phyloP scores from a whole-genome alignment of 1,140 invertebrate species.

The Colletes gigas region DNA sequence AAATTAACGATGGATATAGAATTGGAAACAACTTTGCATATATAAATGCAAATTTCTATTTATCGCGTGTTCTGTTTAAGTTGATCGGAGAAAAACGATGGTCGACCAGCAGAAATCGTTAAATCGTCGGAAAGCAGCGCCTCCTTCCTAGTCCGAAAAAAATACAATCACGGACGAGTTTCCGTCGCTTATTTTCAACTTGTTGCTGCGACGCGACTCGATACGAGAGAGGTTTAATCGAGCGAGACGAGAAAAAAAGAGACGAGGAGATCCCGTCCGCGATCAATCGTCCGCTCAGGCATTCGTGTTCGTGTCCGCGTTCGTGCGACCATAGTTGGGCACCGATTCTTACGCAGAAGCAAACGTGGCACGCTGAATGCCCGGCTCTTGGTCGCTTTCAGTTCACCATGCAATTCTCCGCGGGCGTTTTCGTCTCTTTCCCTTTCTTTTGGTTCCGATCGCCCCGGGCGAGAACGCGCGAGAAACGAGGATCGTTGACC shows the following conservation, averaged over 20 bases:
- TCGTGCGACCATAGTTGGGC: conserved; percentile 20
- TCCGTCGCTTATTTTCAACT: not conserved
- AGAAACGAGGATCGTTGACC: conserved; percentile 16
- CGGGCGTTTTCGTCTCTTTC: conserved; percentile 2
- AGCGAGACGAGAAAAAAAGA: not conserved
- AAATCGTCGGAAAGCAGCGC: no score
- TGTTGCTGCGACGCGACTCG: conserved; percentile 7
- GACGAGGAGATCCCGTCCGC: not conserved
- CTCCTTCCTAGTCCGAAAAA: no score
- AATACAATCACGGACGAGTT: no score
- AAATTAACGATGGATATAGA: not conserved
- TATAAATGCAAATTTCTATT: no score
- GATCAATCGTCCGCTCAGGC: conserved; percentile 14
- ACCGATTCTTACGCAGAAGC: conserved; percentile 39
- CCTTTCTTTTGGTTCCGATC: not conserved
- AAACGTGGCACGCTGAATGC: conserved; percentile 21
- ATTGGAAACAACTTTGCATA: not conserved
- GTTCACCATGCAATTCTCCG: conserved; percentile 30
- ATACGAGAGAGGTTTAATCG: conserved; percentile 19
- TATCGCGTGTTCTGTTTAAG: no score
- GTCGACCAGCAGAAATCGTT: no score
- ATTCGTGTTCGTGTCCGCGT: not conserved
- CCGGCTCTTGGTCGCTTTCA: conserved; percentile 11
- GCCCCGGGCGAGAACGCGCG: not conserved
- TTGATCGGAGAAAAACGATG: no score